Base-by-base conservation (phyloP, 2,113 vertebrate genomes). In the Phocoena phocoena region DNA sequence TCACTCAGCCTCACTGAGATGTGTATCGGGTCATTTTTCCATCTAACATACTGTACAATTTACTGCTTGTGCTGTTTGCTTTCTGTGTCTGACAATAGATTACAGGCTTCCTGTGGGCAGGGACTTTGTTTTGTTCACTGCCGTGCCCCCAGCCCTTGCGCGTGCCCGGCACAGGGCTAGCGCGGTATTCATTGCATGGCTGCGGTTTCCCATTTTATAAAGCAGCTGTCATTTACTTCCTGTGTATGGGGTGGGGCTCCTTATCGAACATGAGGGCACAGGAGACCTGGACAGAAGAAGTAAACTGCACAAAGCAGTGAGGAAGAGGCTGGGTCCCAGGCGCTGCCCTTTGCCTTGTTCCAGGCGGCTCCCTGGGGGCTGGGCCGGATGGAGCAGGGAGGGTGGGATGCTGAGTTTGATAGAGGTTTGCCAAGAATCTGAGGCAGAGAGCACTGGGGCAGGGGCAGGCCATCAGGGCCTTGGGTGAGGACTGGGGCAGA, bases 401-500 rank as follows among this genome's bases (percentile, higher is more conserved):
- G 62, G 77, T 71, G 50, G 81, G 70, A 63, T 62, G 7, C 33
- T 47, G 87, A 85, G 38, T 62, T 65, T 82, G 82, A 87, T 93
- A 95, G 96, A 84, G 94, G 63, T 67, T 89, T 17, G 18, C 65
- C 36, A 50, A 63, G 93, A 96, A 95, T 88, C 36, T 87, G 80
- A 93, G 77, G 58, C 96, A 96, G 82, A 98, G 93, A 94, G 92
- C 68, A 98, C 73, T 97, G 88, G 97, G 93, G 70, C 68, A 96
- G 84, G 36, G 82, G 81, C 47, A 91, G 58, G 62, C 25, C 23
- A 50, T 38, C 13, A n/a, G 79, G 68, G 74, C 93, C 26, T 6
- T 33, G 41, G n/a, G 82, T 12, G 10, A 88, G 67, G 76, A 96
- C 71, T 96, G 53, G 94, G 88, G 41, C 88, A 97, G 97, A 96